Base-by-base conservation (phyloP, 2,113 vertebrate genomes). In the Cariama cristata region DNA sequence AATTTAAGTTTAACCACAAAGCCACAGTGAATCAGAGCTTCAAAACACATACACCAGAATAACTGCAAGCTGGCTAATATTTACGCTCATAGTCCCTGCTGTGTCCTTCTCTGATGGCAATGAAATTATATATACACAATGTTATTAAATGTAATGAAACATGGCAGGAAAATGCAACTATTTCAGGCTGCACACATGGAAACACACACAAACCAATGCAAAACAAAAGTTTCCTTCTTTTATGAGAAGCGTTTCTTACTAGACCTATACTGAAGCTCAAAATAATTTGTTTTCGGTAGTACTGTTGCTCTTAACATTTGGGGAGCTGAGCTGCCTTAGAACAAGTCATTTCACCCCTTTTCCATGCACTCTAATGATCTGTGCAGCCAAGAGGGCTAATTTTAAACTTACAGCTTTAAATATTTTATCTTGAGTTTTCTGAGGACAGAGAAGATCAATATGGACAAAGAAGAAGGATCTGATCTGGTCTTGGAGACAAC, bases 101-200 rank as follows among this genome's bases (percentile, higher is more conserved):
- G 93, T 27, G 77, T 81, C 77, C 69, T 94, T 86, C 56, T 77
- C 56, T 77, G 84, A 97, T 69, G 62, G 66, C 91, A 95, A 90
- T 59, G 17, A 79, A 93, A 72, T 89, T 64, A 91, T 42, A 93
- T 45, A 73, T 24, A 68, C 22, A 26, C 49, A 17, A 9, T 42
- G 62, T 68, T 91, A 96, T 94, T 94, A 96, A 95, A 89, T 53
- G 69, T 50, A 91, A 91, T 91, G 66, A 60, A 96, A 97, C 49
- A 85, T 5, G 49, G 45, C 67, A 92, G 33, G 68, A 91, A 94
- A 96, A 79, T 0, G 0, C 66, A 81, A 40, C 44, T 58, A 21
- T 49, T 85, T 71, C 69, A 94, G 73, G 32, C 58, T 75, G 53
- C 0, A 1, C 8, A 45, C 8, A 19, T 56, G 52, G 80, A 93